These are phyloP conservation scores for Theonella swinhoei DNA, from an alignment of 37 sponge, comb jelly and placozoan species.

Conservation along the genomic window DNA sequence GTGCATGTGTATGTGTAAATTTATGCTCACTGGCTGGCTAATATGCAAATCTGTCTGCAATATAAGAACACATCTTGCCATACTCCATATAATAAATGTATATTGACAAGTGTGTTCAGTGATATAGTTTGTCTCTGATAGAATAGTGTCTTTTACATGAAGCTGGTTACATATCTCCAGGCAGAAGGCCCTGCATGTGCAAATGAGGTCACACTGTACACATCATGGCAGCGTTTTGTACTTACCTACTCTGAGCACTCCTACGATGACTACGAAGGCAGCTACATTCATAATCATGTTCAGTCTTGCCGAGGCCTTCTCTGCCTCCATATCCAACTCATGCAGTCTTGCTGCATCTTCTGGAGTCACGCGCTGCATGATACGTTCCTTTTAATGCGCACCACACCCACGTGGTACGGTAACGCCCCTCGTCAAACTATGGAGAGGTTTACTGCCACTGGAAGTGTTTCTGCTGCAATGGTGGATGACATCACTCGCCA, in stretches of 20 bases:
- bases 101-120: too few species aligned
- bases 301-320: slow-evolving; percentile 17
- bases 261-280: slow-evolving; percentile 25
- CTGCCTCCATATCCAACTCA: slow-evolving; percentile 4
- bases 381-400: background rate
- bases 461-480: background rate
- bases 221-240: too few species aligned
- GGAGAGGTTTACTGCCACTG: background rate
- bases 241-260: slow-evolving; percentile 17
- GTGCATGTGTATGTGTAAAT: background rate
- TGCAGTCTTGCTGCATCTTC: background rate
- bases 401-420: background rate
- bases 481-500: background rate
- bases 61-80: too few species aligned
- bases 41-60: too few species aligned
- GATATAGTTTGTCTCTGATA: background rate
- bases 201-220: background rate
- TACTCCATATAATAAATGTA: too few species aligned
- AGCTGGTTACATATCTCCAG: slow-evolving; percentile 13
- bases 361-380: slow-evolving; percentile 12
- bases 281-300: slow-evolving; percentile 1
- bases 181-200: slow-evolving; percentile 10
- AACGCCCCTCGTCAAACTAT: background rate
- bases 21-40: too few species aligned
- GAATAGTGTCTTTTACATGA: background rate